Conservation (phyloP, 2,113 vertebrate species). For the Corythaixoides concolor region DNA sequence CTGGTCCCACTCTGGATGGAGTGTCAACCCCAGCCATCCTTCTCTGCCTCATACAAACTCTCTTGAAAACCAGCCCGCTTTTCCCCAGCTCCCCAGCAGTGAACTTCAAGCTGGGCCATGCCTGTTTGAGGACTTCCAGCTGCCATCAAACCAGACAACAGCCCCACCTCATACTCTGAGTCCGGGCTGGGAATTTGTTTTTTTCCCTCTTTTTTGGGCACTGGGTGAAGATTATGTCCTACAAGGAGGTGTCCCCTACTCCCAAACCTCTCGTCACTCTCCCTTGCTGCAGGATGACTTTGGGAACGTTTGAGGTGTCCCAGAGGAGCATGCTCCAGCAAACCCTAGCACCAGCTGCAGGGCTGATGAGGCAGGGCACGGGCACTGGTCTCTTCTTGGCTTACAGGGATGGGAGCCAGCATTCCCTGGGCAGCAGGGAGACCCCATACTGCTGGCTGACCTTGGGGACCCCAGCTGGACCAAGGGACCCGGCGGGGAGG, state of each 20-base stretch:
- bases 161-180: neutral
- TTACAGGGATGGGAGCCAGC: fast-evolving
- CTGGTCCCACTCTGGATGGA: neutral
- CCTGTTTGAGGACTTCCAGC: neutral
- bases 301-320: neutral
- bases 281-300: neutral
- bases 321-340: neutral
- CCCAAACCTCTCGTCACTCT: neutral
- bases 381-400: neutral
- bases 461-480: neutral
- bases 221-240: neutral
- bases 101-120: neutral
- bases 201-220: neutral
- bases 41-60: neutral
- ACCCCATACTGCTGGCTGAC: neutral
- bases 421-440: neutral
- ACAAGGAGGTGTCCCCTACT: neutral
- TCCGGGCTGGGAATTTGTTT: fast-evolving
- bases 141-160: neutral
- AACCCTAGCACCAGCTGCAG: neutral
- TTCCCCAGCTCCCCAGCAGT: neutral
- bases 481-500: fast-evolving
- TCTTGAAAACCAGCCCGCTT: fast-evolving
- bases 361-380: neutral
- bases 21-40: neutral